phyloP scores from a whole-genome alignment of 2,113 vertebrate species.

The Phyllopteryx taeniolatus region DNA sequence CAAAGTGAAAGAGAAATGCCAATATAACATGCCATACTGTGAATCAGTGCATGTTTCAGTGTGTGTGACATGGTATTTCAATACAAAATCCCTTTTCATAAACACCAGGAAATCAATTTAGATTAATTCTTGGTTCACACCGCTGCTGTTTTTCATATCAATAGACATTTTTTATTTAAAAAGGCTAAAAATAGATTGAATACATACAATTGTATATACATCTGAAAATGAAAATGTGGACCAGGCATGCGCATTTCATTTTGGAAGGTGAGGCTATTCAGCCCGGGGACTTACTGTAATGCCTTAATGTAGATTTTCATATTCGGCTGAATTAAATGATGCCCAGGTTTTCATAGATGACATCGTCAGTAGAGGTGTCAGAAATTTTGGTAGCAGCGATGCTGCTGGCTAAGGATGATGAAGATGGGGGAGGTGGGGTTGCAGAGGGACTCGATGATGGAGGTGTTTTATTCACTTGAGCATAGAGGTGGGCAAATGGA shows the following conservation, averaged over 20 bases:
- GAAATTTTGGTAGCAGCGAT: not conserved
- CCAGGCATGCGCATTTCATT: not conserved
- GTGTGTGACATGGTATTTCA: not conserved
- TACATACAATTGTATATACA: not conserved
- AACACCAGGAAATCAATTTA: too few species aligned
- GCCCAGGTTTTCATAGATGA: conserved; percentile 67
- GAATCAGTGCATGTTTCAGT: not conserved
- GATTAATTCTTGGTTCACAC: too few species aligned
- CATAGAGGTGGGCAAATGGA: conserved; percentile 58
- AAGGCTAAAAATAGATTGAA: not conserved
- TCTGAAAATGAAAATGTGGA: not conserved
- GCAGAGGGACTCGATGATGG: not conserved
- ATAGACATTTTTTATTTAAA: not conserved
- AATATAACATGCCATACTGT: not conserved
- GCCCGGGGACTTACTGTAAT: not conserved
- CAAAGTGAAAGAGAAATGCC: not conserved
- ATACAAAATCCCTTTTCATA: not conserved
- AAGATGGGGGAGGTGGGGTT: not conserved
- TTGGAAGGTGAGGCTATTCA: not conserved
- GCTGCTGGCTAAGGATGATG: conserved; percentile 26
- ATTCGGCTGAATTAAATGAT: conserved; percentile 41
- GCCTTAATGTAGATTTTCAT: not conserved
- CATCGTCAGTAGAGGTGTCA: conserved; percentile 23
- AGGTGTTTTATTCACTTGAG: conserved; percentile 50
- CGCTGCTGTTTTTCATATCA: too few species aligned